Conservation (phyloP, 2,888 invertebrate genomes). For the Morinoia aosen region DNA sequence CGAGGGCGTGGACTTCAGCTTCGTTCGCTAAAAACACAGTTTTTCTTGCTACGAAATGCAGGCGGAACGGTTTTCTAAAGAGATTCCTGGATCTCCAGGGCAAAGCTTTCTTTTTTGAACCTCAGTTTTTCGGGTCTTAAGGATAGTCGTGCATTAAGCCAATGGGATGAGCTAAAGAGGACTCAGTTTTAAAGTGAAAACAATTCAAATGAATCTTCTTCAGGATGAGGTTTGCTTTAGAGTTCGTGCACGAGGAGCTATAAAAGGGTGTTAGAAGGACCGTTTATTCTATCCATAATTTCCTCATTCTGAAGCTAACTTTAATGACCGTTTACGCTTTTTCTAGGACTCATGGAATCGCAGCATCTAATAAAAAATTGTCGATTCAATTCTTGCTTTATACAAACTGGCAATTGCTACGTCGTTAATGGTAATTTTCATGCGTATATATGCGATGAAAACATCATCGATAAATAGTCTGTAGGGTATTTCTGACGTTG, state of each 20-base stretch:
- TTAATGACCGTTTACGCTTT: too few relatives aligned
- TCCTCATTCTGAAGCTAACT: too few relatives aligned
- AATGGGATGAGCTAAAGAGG: conserved; percentile 18
- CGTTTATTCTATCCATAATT: too few relatives aligned
- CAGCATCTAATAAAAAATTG: too few relatives aligned
- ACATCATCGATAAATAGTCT: too few relatives aligned
- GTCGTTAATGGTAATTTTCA: too few relatives aligned
- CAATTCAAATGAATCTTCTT: neutral
- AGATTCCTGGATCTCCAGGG: neutral
- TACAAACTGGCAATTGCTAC: too few relatives aligned
- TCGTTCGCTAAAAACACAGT: neutral
- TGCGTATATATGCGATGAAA: too few relatives aligned
- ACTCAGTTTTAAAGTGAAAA: neutral
- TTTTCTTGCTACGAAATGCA: neutral
- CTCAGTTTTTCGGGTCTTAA: neutral
- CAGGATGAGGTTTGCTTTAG: neutral
- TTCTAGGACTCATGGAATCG: too few relatives aligned
- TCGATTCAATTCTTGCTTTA: too few relatives aligned
- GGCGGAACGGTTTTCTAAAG: conserved; percentile 24
- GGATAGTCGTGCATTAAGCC: neutral
- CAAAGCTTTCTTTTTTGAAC: neutral
- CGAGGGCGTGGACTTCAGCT: neutral
- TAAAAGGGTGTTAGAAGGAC: neutral
- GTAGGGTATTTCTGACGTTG: too few relatives aligned
- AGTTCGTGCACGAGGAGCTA: neutral